These are phyloP conservation scores for Lagodon rhomboides DNA, from an alignment of 2,797 vertebrate species.

Conservation along the genomic window DNA sequence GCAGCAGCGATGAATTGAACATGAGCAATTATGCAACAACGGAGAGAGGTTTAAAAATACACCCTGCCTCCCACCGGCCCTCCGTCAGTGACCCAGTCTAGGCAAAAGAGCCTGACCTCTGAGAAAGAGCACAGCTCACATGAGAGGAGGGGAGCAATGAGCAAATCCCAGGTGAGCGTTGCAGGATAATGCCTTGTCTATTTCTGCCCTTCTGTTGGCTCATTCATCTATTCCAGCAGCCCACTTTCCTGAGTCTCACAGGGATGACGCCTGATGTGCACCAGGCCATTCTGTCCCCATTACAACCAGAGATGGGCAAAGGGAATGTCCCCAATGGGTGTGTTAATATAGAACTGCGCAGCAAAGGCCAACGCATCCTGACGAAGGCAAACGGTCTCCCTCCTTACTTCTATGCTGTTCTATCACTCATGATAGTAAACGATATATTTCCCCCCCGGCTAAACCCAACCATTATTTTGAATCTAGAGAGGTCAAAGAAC, in stretches of 20 bases:
- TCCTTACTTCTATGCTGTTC: not conserved
- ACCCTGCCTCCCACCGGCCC: constrained; percentile 40
- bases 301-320: constrained; percentile 44
- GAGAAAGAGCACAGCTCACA: constrained; percentile 55
- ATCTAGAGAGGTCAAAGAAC: constrained; percentile 4
- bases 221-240: constrained; percentile 59
- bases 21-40: constrained; percentile 63
- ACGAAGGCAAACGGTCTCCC: constrained; percentile 39
- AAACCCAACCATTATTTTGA: not conserved
- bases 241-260: constrained; percentile 71
- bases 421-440: constrained; percentile 16
- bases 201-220: constrained; percentile 61
- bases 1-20: constrained; percentile 54
- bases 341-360: constrained; percentile 55
- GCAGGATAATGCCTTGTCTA: constrained; percentile 64
- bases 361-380: constrained; percentile 42
- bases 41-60: constrained; percentile 62
- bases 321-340: constrained; percentile 50
- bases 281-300: constrained; percentile 65
- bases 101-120: constrained; percentile 64
- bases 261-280: constrained; percentile 62
- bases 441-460: constrained; percentile 2
- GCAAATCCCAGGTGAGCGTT: constrained; percentile 51
- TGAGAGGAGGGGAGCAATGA: constrained; percentile 28
- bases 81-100: constrained; percentile 54